Base-by-base conservation (phyloP, 2,888 invertebrate species). In the Apamea anceps region DNA sequence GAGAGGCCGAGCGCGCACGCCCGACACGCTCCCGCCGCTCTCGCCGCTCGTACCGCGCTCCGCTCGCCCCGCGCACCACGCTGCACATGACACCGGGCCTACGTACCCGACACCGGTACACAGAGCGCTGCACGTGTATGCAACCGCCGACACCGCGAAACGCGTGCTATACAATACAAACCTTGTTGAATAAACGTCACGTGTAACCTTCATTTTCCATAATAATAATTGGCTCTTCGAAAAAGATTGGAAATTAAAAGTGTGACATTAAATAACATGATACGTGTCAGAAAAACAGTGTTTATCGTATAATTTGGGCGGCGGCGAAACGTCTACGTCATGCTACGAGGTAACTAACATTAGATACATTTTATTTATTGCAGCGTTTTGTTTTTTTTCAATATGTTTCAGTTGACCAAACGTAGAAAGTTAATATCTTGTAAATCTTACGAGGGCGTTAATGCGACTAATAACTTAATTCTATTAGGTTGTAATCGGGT, bases 261-360 rank as follows among this genome's bases (percentile, higher is more conserved):
- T 95, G 96, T 92, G 91, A 92, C 91, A 91, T 90, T 93, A 92
- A 93, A 93, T 93, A 93, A 93, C 89, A 94, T 96, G 94, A 93
- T 95, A 94, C 93, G 96, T 96, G 96, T 94, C 91, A 92, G 84
- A 90, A 93, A 91, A 93, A 91, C 87, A 93, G 96, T 96, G 96
- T 93, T 92, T 93, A 93, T 91, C 90, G 93, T 94, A 93, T 96
- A 95, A 93, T 92, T 94, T 94, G 92, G 93, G 93, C 91, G 92
- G 92, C 94, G 93, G 91, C 93, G 91, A 90, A 90, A 90, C 90
- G 91, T 93, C 94, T 94, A 94, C 96, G 95, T 93, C 94, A 96
- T 96, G 96, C 90, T 95, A 91, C 92, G 91, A 91, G 96, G 96
- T 96, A 96, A 93, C 80, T 91, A 94, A 92, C 89, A 68, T 78